A percentile compares a stretch with the other conserved stretches of the same genome.
Conservation (phyloP, 2,113 vertebrate species). For the Todiramphus saurophagus region DNA sequence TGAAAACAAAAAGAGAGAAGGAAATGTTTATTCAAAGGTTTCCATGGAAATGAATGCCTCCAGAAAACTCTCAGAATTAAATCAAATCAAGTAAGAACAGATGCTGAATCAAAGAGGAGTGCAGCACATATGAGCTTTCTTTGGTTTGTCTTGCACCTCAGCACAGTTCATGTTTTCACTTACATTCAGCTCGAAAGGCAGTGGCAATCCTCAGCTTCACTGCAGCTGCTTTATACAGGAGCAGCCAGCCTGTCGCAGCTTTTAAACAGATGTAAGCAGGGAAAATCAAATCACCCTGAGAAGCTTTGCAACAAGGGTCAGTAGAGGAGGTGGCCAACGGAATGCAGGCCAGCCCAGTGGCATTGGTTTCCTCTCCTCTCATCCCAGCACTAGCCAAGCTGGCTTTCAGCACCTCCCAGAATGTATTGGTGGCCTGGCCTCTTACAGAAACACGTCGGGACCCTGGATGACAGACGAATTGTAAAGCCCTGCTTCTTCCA, state of each 20-base stretch:
- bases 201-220: background rate
- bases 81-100: conserved; percentile 46
- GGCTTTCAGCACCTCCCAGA: background rate
- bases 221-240: conserved; percentile 3
- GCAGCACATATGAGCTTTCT: conserved; percentile 16
- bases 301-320: background rate
- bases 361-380: background rate
- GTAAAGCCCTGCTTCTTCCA: background rate
- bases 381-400: background rate
- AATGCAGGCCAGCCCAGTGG: background rate
- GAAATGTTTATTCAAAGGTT: conserved; percentile 58
- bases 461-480: background rate
- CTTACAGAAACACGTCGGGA: background rate
- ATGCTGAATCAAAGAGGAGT: conserved; percentile 31
- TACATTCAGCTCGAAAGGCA: background rate
- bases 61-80: conserved; percentile 50
- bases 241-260: background rate
- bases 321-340: background rate
- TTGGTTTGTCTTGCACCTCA: background rate
- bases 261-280: background rate
- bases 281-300: background rate
- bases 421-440: background rate
- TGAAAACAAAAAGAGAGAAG: conserved; percentile 62
- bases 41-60: conserved; percentile 66
- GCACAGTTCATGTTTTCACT: conserved; percentile 8